phyloP scores from a whole-genome alignment of 2,113 vertebrate genomes.

The Xenus cinereus region DNA sequence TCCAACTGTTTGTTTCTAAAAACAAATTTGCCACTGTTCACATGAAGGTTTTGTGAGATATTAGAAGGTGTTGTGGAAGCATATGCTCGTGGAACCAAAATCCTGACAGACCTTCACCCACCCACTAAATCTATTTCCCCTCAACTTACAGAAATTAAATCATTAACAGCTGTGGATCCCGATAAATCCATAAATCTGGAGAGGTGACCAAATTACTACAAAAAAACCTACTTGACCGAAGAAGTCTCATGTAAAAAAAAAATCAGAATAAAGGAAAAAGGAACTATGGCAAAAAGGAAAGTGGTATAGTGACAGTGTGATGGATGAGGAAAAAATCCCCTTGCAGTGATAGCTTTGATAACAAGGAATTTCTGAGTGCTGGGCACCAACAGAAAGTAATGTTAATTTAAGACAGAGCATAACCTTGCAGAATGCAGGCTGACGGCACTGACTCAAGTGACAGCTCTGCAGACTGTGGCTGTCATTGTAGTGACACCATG shows the following conservation, averaged over 20 bases:
- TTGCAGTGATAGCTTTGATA: neutral
- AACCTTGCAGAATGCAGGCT: neutral
- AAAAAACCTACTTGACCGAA: neutral
- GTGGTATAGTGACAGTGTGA: neutral
- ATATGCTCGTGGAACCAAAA: neutral
- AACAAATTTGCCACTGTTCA: neutral
- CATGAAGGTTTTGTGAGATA: neutral
- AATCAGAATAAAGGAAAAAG: neutral
- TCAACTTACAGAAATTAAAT: neutral
- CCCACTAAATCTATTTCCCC: neutral
- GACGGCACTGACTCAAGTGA: neutral
- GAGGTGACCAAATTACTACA: no score
- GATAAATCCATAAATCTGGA: neutral
- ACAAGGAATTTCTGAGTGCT: neutral
- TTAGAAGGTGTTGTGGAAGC: neutral
- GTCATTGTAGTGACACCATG: neutral
- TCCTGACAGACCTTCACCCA: neutral
- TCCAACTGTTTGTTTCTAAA: neutral
- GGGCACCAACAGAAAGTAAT: neutral
- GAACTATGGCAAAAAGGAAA: neutral
- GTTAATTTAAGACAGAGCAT: neutral
- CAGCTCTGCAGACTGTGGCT: neutral
- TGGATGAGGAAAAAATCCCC: neutral
- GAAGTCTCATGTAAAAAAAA: neutral
- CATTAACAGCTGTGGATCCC: neutral